These are phyloP conservation scores for Harpalus rufipes DNA, from an alignment of 2,888 invertebrate genomes.

Conservation along the genomic window DNA sequence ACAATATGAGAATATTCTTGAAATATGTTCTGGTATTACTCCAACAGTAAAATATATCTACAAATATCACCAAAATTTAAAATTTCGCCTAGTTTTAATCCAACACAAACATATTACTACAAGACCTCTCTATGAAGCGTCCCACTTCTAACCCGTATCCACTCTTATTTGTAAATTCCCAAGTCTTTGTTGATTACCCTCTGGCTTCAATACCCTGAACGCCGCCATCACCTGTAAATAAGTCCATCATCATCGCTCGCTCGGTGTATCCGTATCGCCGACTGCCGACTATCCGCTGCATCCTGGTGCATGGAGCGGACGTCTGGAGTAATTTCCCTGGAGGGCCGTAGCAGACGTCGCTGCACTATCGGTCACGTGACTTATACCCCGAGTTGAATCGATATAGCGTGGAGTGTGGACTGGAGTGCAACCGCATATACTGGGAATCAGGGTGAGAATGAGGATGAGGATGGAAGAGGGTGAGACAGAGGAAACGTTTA, in stretches of 20 bases:
- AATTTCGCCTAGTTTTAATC: no score
- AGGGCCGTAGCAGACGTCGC: constrained; percentile 73
- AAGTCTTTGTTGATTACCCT: not conserved
- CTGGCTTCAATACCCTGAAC: not conserved
- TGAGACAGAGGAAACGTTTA: not conserved
- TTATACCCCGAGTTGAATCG: constrained; percentile 64
- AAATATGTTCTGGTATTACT: no score
- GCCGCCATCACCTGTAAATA: not conserved
- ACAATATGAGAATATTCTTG: no score
- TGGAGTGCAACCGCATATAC: not conserved
- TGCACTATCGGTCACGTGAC: constrained; percentile 67
- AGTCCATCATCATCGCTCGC: not conserved
- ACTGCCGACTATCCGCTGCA: not conserved
- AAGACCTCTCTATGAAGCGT: no score
- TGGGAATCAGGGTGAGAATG: not conserved
- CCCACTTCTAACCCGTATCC: not conserved
- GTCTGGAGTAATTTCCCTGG: constrained; percentile 73
- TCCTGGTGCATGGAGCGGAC: constrained; percentile 33
- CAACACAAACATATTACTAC: no score
- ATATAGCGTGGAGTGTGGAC: constrained; percentile 59
- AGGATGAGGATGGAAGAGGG: not conserved
- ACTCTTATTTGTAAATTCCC: not conserved
- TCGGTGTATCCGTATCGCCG: not conserved
- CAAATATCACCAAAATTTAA: no score
- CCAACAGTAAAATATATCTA: no score